These are phyloP conservation scores for Manis crassicaudata DNA, from an alignment of 2,797 vertebrate species.

Conservation along the genomic window DNA sequence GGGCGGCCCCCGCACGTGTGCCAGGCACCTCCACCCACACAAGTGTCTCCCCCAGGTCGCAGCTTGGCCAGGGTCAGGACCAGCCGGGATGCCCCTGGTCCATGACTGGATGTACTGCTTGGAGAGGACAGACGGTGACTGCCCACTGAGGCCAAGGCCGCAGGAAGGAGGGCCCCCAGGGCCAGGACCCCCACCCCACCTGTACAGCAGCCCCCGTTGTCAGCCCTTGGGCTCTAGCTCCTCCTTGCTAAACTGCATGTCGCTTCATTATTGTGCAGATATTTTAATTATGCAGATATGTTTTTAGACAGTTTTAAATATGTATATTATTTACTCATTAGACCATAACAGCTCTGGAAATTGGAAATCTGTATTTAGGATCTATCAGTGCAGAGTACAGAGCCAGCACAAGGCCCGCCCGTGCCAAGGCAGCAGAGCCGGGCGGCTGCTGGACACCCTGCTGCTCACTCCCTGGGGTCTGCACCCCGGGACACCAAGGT, in stretches of 20 bases:
- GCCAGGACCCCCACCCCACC: background rate
- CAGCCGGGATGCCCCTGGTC: background rate
- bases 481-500: background rate
- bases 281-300: slow-evolving; percentile 83
- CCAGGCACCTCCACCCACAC: background rate
- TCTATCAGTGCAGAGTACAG: slow-evolving; percentile 69
- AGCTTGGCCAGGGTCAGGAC: background rate
- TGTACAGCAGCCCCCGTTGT: background rate
- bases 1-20: fast-evolving
- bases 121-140: background rate
- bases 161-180: background rate
- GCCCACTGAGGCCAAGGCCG: background rate
- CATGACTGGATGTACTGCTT: background rate
- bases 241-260: slow-evolving; percentile 50
- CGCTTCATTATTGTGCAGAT: slow-evolving; percentile 78
- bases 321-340: slow-evolving; percentile 84
- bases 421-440: background rate
- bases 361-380: slow-evolving; percentile 81
- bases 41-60: background rate
- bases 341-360: slow-evolving; percentile 81
- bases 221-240: slow-evolving; percentile 28
- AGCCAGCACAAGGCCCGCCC: slow-evolving; percentile 34
- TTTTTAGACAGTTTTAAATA: slow-evolving; percentile 83
- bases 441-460: background rate
- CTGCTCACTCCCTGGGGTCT: background rate